These are phyloP conservation scores for Priocnemis perturbator DNA, from an alignment of 2,888 invertebrate genomes.

Conservation along the genomic window DNA sequence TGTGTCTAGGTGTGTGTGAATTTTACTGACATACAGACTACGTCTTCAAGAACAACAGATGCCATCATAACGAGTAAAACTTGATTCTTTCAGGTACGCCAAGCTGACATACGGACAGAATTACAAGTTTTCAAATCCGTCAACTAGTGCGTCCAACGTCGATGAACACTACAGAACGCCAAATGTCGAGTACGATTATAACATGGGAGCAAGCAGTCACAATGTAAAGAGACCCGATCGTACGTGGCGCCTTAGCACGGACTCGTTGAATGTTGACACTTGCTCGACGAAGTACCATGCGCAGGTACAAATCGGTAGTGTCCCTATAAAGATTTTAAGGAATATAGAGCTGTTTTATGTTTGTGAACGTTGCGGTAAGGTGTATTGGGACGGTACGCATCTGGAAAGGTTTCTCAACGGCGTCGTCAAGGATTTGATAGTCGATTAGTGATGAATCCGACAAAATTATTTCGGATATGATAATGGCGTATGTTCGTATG, in stretches of 20 bases:
- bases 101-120: slow-evolving; percentile 12
- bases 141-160: no score
- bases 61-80: no score
- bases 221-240: slow-evolving; percentile 36
- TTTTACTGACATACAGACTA: no score
- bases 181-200: no score
- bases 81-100: no score
- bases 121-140: no score
- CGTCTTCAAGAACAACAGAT: no score
- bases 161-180: no score
- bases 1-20: slow-evolving; percentile 49
- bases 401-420: slow-evolving; percentile 51
- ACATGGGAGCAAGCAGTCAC: no score
- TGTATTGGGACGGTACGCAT: slow-evolving; percentile 82
- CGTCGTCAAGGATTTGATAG: slow-evolving; percentile 52
- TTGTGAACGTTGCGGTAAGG: slow-evolving; percentile 85
- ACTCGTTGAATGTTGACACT: slow-evolving; percentile 70
- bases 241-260: slow-evolving; percentile 67
- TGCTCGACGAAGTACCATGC: slow-evolving; percentile 78
- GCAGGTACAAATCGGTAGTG: slow-evolving; percentile 77
- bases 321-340: slow-evolving; percentile 74
- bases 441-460: slow-evolving; percentile 17
- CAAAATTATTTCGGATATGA: slow-evolving; percentile 10
- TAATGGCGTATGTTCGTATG: neutral
- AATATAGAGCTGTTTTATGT: slow-evolving; percentile 79